Evolutionary conservation across 2,797 vertebrate species (phyloP).

Genomic region (Phoeniculus purpureus): DNA sequence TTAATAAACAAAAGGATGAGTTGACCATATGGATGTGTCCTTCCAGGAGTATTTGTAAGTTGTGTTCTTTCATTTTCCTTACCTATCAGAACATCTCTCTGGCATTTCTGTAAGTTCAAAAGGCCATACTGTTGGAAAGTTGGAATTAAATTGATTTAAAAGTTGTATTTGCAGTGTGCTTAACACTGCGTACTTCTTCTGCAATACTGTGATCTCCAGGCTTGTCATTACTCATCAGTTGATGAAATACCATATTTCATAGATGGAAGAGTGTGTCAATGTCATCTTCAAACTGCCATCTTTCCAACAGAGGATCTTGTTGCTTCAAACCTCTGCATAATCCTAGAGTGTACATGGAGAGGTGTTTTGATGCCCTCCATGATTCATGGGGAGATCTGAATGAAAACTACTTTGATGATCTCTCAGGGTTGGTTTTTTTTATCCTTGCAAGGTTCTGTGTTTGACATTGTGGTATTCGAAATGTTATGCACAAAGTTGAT

Average conservation of each 20-base stretch:
- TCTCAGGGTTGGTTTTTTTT: background rate
- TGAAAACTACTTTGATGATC: background rate
- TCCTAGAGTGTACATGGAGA: background rate
- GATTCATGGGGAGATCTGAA: background rate
- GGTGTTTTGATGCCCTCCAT: background rate
- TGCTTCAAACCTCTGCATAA: background rate
- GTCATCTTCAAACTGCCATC: background rate
- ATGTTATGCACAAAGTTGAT: slow-evolving; percentile 44
- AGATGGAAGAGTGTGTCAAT: background rate
- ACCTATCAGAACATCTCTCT: background rate
- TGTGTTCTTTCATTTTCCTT: background rate
- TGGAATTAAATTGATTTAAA: background rate
- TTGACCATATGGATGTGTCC: background rate
- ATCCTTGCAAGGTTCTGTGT: background rate
- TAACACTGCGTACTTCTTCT: background rate
- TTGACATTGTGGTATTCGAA: slow-evolving; percentile 8
- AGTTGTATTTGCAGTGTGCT: background rate
- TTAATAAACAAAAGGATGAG: background rate
- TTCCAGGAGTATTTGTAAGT: background rate
- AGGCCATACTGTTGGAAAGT: background rate
- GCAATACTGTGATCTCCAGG: background rate
- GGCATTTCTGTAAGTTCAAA: background rate
- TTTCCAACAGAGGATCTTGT: background rate
- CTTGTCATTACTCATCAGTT: background rate
- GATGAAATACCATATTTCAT: background rate